These are phyloP conservation scores for Cettia cetti DNA, from an alignment of 2,113 vertebrate genomes.

Conservation along the genomic window DNA sequence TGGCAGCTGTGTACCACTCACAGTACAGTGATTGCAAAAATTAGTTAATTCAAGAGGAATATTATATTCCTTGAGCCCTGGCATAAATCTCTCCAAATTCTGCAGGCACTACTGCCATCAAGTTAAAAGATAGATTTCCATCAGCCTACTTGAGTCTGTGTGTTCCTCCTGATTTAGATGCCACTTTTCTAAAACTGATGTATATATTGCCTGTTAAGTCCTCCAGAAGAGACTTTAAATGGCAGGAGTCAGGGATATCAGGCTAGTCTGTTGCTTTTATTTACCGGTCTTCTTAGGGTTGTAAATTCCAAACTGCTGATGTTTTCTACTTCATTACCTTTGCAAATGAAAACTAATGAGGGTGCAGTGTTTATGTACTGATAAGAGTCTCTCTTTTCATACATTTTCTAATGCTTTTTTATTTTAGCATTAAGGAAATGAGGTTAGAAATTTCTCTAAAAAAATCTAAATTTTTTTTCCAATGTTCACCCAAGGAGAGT, in stretches of 20 bases:
- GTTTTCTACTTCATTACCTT: constrained; percentile 41
- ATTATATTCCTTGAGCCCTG: constrained; percentile 52
- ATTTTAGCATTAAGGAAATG: neutral
- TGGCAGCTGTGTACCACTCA: constrained; percentile 66
- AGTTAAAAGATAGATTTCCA: constrained; percentile 41
- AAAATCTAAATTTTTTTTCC: neutral
- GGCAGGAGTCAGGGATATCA: constrained; percentile 52
- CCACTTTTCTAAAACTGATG: constrained; percentile 50
- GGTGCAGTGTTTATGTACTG: neutral
- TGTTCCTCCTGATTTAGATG: constrained; percentile 68
- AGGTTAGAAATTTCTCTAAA: neutral
- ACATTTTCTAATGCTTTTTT: neutral
- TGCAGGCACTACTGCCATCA: constrained; percentile 28
- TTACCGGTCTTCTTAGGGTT: constrained; percentile 39
- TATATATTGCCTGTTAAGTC: constrained; percentile 55
- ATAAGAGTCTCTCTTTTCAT: neutral
- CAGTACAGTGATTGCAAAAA: constrained; percentile 70
- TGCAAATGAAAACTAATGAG: constrained; percentile 42
- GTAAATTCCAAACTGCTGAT: constrained; percentile 53
- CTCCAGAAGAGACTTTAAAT: constrained; percentile 40
- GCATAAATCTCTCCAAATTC: constrained; percentile 54
- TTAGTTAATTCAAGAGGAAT: constrained; percentile 75
- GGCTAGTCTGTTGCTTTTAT: constrained; percentile 61
- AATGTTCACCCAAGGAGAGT: neutral
- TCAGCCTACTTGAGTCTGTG: constrained; percentile 34